Base-by-base conservation (phyloP, 2,888 invertebrate species). In the Ophion costatus region DNA sequence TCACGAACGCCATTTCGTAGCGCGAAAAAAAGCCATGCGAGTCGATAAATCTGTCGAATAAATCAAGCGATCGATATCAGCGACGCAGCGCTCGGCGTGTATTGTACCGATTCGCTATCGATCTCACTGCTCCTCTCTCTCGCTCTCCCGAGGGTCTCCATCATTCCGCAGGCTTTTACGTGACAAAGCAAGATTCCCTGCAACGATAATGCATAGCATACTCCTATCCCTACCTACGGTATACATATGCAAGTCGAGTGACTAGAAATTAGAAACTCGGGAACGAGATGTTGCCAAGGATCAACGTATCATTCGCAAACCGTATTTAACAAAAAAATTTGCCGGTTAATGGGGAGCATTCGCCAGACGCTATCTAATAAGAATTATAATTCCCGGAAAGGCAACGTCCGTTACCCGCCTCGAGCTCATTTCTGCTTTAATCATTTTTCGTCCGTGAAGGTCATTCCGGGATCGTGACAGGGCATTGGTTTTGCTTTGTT, bases 1-100 rank as follows among this genome's bases (percentile, higher is more conserved):
- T 14, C 17, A 51, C 17, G 51, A 51, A 51, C 51, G 51, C 17
- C 51, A 17, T 14, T 51, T 51, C 51, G 51, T 51, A 51, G 14
- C 5, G 51, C 1, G 51, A 51, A 22, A 59, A 59, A 66, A 38
- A n/a, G 42, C 71, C 29, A 17, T 24, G 24, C 5, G 64, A 74
- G 67, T 22, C 45, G 56, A 29, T 14, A 67, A 56, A 69, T 80
- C 61, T 66, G 42, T 9, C 14, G 42, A 70, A 81, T 69, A 76
- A 76, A 76, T 81, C 56, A 63, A 51, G 22, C 63, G 56, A 76
- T 69, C 56, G 63, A 81, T 75, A 75, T 42, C 75, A 51, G 57
- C 22, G 66, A 38, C 17, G 66, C n/a, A 42, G 33, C 45, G 38
- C 20, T 59, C 20, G 14, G 24, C 63, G 42, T 69, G 22, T 38